Evolutionary conservation across 2,113 vertebrate genomes (phyloP).

Genomic region (Ceuthmochares aereus): DNA sequence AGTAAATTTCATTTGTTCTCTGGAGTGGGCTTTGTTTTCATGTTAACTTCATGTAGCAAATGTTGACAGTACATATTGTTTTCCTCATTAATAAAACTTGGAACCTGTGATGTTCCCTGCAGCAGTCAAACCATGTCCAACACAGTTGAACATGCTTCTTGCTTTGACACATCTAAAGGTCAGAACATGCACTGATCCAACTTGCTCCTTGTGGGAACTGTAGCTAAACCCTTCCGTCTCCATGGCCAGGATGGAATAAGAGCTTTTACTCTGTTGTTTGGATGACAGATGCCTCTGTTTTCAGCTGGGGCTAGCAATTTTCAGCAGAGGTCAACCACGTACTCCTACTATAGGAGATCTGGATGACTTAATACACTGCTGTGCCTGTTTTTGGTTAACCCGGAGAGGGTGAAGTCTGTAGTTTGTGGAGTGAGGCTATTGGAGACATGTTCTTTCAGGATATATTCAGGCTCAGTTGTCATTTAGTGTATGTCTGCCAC

Average conservation of each 20-base stretch:
- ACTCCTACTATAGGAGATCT: not conserved
- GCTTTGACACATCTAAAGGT: conserved; percentile 33
- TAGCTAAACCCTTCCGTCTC: not conserved
- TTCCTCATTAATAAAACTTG: conserved; percentile 49
- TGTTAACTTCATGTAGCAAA: conserved; percentile 37
- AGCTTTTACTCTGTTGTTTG: not conserved
- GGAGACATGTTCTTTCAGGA: not conserved
- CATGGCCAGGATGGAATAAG: not conserved
- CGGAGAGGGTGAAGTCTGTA: not conserved
- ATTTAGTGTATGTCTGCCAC: not conserved
- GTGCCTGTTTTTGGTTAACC: not conserved
- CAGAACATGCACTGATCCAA: not conserved
- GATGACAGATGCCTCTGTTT: not conserved
- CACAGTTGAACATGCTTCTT: conserved; percentile 25
- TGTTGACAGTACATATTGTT: conserved; percentile 24
- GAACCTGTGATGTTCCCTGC: conserved; percentile 14
- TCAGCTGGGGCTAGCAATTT: not conserved
- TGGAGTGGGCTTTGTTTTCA: conserved; percentile 43
- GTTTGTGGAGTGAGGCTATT: not conserved
- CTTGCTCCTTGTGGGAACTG: not conserved
- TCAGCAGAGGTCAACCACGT: not conserved
- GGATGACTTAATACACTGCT: not conserved
- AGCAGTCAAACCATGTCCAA: not conserved
- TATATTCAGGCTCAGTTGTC: rapidly evolving
- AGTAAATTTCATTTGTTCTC: conserved; percentile 44